These are phyloP conservation scores for Lepus timidus DNA, from an alignment of 2,113 vertebrate genomes.

Conservation along the genomic window DNA sequence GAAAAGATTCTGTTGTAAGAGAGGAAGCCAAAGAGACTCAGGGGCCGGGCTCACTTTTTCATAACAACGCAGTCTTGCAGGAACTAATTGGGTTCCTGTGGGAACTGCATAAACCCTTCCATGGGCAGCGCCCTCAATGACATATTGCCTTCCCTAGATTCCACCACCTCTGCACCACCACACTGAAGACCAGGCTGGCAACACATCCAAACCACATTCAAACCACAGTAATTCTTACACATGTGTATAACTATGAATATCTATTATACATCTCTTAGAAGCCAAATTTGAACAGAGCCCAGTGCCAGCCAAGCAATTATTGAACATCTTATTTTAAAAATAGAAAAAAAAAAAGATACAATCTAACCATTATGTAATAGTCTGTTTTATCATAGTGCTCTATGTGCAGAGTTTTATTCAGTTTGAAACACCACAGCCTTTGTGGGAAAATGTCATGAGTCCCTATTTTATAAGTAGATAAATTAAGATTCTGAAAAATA, in stretches of 20 bases:
- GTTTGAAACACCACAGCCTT: neutral
- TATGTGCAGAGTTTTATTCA: neutral
- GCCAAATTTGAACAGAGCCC: conserved; percentile 10
- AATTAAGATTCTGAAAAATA: neutral
- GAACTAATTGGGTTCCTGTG: neutral
- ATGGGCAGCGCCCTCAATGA: too few relatives aligned
- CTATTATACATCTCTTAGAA: conserved; percentile 5
- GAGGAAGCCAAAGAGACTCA: neutral
- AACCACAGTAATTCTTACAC: too few relatives aligned
- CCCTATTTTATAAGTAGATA: neutral
- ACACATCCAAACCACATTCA: too few relatives aligned
- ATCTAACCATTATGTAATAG: neutral
- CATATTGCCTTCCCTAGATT: too few relatives aligned
- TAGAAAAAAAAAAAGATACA: conserved; percentile 21
- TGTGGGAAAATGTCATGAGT: neutral
- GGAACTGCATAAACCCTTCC: neutral
- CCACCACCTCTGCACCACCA: too few relatives aligned
- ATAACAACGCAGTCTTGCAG: neutral
- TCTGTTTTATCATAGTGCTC: neutral
- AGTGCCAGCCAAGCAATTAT: neutral
- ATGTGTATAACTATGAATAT: neutral
- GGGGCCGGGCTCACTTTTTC: too few relatives aligned
- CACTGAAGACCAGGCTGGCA: too few relatives aligned
- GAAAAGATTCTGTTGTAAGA: neutral
- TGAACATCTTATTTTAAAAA: neutral